These are phyloP conservation scores for Atta texana DNA, from an alignment of 1,140 invertebrate species.

Conservation along the genomic window DNA sequence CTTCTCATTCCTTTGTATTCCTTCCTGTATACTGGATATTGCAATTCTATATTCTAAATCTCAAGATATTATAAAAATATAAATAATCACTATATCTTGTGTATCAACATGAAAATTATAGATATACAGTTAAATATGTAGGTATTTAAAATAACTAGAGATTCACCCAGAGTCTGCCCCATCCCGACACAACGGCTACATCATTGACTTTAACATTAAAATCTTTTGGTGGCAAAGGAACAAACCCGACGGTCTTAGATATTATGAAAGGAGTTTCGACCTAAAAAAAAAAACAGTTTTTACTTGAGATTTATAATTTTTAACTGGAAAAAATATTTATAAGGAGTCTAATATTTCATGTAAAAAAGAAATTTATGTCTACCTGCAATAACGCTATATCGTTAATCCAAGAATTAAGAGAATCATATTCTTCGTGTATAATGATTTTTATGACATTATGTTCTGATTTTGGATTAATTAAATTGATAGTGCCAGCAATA, in stretches of 20 bases:
- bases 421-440: slow-evolving; percentile 57
- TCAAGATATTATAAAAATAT: not conserved
- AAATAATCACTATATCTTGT: not conserved
- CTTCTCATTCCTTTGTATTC: not conserved
- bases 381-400: slow-evolving; percentile 71
- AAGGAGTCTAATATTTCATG: too few relatives aligned
- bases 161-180: slow-evolving; percentile 70
- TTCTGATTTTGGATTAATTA: not conserved
- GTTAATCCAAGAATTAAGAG: slow-evolving; percentile 60
- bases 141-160: not conserved
- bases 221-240: slow-evolving; percentile 40
- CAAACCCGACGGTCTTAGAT: not conserved
- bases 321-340: not conserved
- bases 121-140: not conserved
- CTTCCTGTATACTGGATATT: not conserved
- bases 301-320: not conserved
- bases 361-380: not conserved
- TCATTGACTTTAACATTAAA: slow-evolving; percentile 41
- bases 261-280: slow-evolving; percentile 51
- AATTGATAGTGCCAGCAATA: slow-evolving; percentile 52
- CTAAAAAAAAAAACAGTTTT: slow-evolving; percentile 54
- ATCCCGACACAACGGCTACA: slow-evolving; percentile 70
- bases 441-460: slow-evolving; percentile 56
- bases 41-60: not conserved
- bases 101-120: not conserved